phyloP scores from a whole-genome alignment of 2,113 vertebrate genomes.

The Aythya baeri region DNA sequence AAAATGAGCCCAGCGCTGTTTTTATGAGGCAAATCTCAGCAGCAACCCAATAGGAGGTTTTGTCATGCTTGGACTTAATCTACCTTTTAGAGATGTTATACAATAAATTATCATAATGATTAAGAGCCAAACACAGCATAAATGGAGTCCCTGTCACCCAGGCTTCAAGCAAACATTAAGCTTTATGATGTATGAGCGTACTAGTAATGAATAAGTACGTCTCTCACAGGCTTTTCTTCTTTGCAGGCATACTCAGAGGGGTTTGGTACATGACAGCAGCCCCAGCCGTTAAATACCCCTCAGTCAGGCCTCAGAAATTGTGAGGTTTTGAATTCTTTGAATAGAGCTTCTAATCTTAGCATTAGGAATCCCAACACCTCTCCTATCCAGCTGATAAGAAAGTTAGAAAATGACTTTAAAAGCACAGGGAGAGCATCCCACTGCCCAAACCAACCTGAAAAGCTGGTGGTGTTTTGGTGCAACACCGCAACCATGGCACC shows the following conservation, averaged over 20 bases:
- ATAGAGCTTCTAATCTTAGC: not conserved
- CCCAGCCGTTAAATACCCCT: not conserved
- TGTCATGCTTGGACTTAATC: slow-evolving; percentile 6
- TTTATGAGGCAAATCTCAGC: not conserved
- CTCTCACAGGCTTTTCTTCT: not conserved
- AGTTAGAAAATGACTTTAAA: not conserved
- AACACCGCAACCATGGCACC: not conserved
- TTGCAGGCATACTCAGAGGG: not conserved
- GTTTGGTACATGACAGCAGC: not conserved
- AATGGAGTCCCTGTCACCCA: not conserved
- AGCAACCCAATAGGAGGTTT: not conserved
- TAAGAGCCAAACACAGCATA: not conserved
- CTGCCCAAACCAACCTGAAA: not conserved
- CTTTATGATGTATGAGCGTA: not conserved
- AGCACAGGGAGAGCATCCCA: not conserved
- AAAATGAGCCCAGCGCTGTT: not conserved
- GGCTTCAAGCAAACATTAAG: slow-evolving; percentile 19
- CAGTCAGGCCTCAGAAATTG: not conserved
- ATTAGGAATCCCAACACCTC: not conserved
- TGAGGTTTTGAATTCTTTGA: not conserved
- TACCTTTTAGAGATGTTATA: not conserved
- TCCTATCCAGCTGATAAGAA: not conserved
- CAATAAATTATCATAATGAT: slow-evolving; percentile 31
- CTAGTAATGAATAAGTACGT: not conserved
- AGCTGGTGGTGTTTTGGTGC: not conserved